A percentile compares a stretch with the other conserved stretches of the same genome.
These are phyloP conservation scores for Trogon melanurus DNA, from an alignment of 2,113 vertebrate species.

Conservation along the genomic window DNA sequence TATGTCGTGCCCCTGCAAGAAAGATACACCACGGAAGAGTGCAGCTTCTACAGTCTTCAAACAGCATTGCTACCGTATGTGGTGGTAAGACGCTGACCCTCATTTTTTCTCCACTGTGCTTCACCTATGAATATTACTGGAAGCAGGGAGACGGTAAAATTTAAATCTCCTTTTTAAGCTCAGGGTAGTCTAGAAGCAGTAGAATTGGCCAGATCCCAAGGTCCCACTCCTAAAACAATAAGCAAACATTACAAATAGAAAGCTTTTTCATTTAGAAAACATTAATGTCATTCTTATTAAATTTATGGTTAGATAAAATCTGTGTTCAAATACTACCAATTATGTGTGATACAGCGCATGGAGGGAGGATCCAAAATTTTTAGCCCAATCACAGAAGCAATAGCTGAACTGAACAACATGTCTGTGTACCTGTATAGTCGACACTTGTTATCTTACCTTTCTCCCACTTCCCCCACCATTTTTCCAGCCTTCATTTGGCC, in stretches of 20 bases:
- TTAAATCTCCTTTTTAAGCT: not conserved
- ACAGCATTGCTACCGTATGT: not conserved
- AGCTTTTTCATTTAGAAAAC: slow-evolving; percentile 42
- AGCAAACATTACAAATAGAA: not conserved
- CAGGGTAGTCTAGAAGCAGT: not conserved
- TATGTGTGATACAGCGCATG: not conserved
- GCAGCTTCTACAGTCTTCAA: not conserved
- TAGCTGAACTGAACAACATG: not conserved
- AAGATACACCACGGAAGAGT: not conserved
- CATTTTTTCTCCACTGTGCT: not conserved
- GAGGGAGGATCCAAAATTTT: not conserved
- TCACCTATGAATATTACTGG: not conserved
- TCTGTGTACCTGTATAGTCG: not conserved
- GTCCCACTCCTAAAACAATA: slow-evolving; percentile 22
- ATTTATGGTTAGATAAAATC: slow-evolving; percentile 39
- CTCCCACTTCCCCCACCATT: not conserved
- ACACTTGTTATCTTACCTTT: slow-evolving; percentile 37
- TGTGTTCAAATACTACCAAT: not conserved
- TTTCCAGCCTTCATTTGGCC: not conserved
- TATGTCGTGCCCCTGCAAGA: not conserved
- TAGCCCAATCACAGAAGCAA: not conserved
- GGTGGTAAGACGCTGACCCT: not conserved
- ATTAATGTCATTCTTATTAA: slow-evolving; percentile 13
- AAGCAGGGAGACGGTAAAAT: not conserved
- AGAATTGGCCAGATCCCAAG: not conserved